Percentiles rank a stretch among this genome's conserved stretches.
These are phyloP conservation scores for Leptoteleia sp. DNA, from an alignment of 1,140 invertebrate genomes.

Conservation along the genomic window DNA sequence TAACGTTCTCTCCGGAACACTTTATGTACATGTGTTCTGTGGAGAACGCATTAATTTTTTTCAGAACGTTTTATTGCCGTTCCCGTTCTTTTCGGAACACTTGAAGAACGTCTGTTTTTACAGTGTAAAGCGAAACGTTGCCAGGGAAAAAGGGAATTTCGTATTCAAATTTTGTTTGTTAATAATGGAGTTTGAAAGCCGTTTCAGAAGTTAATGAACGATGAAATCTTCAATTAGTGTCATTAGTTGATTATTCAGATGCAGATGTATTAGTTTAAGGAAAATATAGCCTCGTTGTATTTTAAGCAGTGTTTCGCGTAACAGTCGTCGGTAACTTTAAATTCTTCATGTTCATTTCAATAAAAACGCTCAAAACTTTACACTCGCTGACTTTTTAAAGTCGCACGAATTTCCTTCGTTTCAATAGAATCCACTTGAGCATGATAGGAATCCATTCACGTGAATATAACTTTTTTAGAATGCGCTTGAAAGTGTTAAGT, in stretches of 20 bases:
- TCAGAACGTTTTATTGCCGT: too few species aligned
- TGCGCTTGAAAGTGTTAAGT: slow-evolving; percentile 33
- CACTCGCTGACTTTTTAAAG: slow-evolving; percentile 29
- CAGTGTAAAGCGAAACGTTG: too few species aligned
- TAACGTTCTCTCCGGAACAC: too few species aligned
- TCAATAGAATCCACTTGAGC: slow-evolving; percentile 32
- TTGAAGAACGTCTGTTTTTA: too few species aligned
- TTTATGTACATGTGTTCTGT: too few species aligned
- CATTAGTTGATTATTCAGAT: slow-evolving; percentile 31
- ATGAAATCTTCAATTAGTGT: slow-evolving; percentile 28
- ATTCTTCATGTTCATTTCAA: slow-evolving; percentile 44
- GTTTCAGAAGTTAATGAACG: slow-evolving; percentile 18
- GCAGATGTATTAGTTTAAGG: slow-evolving; percentile 14
- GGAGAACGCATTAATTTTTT: too few species aligned
- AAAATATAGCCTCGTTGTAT: slow-evolving; percentile 30
- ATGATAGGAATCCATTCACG: slow-evolving; percentile 31
- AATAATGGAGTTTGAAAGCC: slow-evolving; percentile 2
- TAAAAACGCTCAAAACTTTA: slow-evolving; percentile 36
- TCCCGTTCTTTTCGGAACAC: too few species aligned
- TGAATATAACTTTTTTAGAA: slow-evolving; percentile 34
- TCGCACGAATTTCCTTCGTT: slow-evolving; percentile 27
- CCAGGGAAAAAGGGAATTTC: too few species aligned
- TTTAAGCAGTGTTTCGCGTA: slow-evolving; percentile 26
- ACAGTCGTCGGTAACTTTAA: slow-evolving; percentile 24
- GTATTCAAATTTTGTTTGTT: slow-evolving; percentile 3